A percentile compares a stretch with the other conserved stretches of the same genome.
phyloP scores from a whole-genome alignment of 2,888 invertebrate species.

The Penaeus monodon region DNA sequence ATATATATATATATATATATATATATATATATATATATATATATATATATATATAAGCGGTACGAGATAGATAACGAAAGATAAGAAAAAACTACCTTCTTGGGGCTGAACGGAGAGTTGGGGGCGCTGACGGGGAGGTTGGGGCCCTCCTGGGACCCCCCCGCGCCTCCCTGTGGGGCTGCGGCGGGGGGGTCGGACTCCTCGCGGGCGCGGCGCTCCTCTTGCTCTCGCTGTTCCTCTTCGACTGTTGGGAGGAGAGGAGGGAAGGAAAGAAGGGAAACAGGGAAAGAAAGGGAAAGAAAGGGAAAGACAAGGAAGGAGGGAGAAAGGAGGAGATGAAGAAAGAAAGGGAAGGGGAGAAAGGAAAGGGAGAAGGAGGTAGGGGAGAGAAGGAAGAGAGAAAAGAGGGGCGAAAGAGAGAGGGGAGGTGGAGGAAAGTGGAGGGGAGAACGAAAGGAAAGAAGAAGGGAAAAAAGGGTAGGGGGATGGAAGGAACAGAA shows the following conservation, averaged over 20 bases:
- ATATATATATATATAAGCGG: too few relatives aligned
- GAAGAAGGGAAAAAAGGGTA: too few relatives aligned
- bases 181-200: slow-evolving; percentile 13
- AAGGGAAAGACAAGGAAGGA: neutral
- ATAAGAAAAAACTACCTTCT: slow-evolving; percentile 41
- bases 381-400: neutral
- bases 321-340: neutral
- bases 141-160: slow-evolving; percentile 9
- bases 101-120: slow-evolving; percentile 52
- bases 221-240: slow-evolving; percentile 55
- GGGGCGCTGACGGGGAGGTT: slow-evolving; percentile 43
- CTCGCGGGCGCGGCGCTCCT: slow-evolving; percentile 45
- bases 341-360: neutral
- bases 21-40: too few relatives aligned
- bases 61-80: neutral
- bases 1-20: too few relatives aligned
- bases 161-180: neutral
- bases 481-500: neutral
- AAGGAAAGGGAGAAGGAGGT: neutral
- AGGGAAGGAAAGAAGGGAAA: neutral
- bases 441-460: too few relatives aligned
- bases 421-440: neutral
- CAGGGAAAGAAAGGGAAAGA: neutral
- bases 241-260: slow-evolving; percentile 38
- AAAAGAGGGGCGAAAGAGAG: neutral